phyloP scores from a whole-genome alignment of 2,113 vertebrate species.

The Lasiurus borealis region DNA sequence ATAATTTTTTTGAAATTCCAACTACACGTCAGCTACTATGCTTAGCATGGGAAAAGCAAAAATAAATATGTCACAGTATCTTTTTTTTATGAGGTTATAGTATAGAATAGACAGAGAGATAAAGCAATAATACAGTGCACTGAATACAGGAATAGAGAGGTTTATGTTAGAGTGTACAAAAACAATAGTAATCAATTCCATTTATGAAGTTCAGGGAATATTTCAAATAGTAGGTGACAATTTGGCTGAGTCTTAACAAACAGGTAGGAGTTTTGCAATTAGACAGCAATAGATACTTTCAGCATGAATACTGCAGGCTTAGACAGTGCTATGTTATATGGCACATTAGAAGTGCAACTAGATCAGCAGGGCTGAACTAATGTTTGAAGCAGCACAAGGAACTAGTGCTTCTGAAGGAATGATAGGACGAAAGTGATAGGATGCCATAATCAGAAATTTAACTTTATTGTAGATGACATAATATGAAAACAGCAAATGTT shows the following conservation, averaged over 20 bases:
- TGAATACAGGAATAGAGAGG: neutral
- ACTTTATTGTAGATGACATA: neutral
- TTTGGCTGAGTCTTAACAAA: neutral
- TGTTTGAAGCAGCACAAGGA: neutral
- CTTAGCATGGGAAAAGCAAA: neutral
- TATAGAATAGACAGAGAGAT: neutral
- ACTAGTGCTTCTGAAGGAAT: neutral
- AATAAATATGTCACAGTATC: neutral
- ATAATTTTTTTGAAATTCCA: no score
- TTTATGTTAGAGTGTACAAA: neutral
- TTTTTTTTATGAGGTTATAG: neutral
- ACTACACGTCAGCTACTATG: neutral
- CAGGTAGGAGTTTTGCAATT: neutral
- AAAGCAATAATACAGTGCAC: neutral
- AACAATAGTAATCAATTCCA: neutral
- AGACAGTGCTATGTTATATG: neutral
- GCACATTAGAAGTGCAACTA: neutral
- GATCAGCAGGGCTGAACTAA: neutral
- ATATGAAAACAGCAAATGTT: neutral
- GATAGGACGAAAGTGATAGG: neutral
- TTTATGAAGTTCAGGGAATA: neutral
- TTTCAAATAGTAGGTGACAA: neutral
- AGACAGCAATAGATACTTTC: neutral
- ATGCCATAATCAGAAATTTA: neutral
- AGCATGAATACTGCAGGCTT: neutral